Base-by-base conservation (phyloP, 2,888 invertebrate species). In the Aporophyla lueneburgensis region DNA sequence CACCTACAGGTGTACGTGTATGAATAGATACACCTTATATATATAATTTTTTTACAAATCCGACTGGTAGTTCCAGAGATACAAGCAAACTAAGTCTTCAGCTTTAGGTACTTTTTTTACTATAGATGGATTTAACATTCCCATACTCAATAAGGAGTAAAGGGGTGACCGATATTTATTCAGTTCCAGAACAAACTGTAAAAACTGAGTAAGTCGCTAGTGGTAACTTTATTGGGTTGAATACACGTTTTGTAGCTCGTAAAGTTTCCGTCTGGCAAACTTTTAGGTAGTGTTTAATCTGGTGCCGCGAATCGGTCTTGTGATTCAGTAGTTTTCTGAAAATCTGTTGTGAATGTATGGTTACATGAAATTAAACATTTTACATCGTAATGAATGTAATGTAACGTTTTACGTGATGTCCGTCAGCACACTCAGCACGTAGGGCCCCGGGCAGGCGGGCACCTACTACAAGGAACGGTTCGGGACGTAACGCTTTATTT, bases 401-500 rank as follows among this genome's bases (percentile, higher is more conserved):
- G 19, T 21, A 16, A 5, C 19, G 14, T 74, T 61, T n/a, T n/a
- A n/a, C n/a, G n/a, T n/a, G n/a, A n/a, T n/a, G n/a, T n/a, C 61
- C 62, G 56, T 51, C 61, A 67, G n/a, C 51, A 33, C 56, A 33
- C 33, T 33, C 33, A 33, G 3, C 33, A 33, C 33, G 16, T 43
- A 27, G 49, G 14, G 16, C 74, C 2, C 10, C n/a, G n/a, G 5
- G 27, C 19, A n/a, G 21, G 12, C 19, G n/a, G 21, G 12, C 27
- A 58, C 19, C 5, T 49, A n/a, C 24, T 33, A n/a, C 46, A 49
- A 51, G 21, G 9, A 58, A 65, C 46, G 14, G 16, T 21, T 33
- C 71, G 24, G 67, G 40, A 27, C 16, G 40, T n/a, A 70, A 49
- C 66, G 66, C 63, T 58, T 54, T 81, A 76, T 84, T 78, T 69